Percentiles rank a stretch among this genome's conserved stretches.
Conservation (phyloP, 1,140 invertebrate genomes). For the Aphis craccivora region DNA sequence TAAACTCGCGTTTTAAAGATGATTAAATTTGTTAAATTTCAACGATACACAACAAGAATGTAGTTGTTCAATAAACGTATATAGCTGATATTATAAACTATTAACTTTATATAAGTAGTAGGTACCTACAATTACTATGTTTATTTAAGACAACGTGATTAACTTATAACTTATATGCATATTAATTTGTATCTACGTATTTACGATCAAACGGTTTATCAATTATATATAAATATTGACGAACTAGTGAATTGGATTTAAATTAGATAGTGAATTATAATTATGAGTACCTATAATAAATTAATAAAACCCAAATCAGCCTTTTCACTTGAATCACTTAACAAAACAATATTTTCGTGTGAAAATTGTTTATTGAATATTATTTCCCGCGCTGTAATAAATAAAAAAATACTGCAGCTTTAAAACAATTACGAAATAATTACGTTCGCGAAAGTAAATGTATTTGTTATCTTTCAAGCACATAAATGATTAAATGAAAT, state of each 20-base stretch:
- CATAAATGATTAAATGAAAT: neutral
- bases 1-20: neutral
- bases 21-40: slow-evolving; percentile 1
- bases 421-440: neutral
- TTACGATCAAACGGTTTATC: neutral
- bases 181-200: neutral
- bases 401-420: neutral
- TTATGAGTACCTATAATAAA: neutral
- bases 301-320: neutral
- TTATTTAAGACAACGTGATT: neutral
- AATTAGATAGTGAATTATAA: neutral
- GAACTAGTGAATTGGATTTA: neutral
- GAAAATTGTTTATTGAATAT: neutral
- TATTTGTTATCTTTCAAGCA: neutral
- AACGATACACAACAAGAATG: neutral
- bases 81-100: neutral
- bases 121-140: neutral
- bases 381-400: neutral
- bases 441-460: neutral
- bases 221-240: neutral
- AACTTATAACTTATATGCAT: neutral
- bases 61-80: neutral
- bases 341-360: neutral
- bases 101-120: neutral
- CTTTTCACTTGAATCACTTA: no score